A percentile compares a stretch with the other conserved stretches of the same genome.
Evolutionary conservation across 2,797 vertebrate species (phyloP).

Genomic region (Balearica regulorum): DNA sequence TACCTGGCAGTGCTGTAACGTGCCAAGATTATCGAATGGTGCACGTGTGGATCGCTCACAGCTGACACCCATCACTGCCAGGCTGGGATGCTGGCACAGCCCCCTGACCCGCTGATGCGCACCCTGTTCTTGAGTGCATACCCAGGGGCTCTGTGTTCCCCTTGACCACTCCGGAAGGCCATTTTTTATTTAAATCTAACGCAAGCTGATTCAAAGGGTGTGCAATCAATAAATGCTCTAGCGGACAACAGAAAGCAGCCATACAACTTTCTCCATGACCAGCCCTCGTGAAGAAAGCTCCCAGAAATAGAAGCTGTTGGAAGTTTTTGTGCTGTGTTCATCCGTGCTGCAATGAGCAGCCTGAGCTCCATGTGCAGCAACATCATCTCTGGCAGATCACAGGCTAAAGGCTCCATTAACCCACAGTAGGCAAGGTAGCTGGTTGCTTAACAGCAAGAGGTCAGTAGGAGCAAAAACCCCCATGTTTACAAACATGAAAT

Average conservation of each 20-base stretch:
- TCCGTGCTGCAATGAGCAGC: neutral
- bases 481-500: neutral
- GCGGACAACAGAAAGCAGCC: neutral
- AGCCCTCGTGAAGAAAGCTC: neutral
- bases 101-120: fast-evolving
- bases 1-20: fast-evolving
- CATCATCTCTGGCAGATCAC: neutral
- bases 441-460: neutral
- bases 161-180: fast-evolving
- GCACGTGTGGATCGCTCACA: fast-evolving
- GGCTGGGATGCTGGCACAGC: neutral
- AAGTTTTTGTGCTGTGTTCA: neutral
- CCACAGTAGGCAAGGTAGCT: neutral
- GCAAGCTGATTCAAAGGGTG: neutral
- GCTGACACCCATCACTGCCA: neutral
- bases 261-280: neutral
- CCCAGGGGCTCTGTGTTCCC: neutral
- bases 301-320: neutral
- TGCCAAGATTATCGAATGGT: fast-evolving
- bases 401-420: neutral
- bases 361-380: neutral
- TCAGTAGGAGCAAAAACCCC: neutral
- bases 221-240: no score
- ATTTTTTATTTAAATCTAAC: neutral
- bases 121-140: neutral